Conservation (phyloP, 2,113 vertebrate species). For the Hemiprocne comata region DNA sequence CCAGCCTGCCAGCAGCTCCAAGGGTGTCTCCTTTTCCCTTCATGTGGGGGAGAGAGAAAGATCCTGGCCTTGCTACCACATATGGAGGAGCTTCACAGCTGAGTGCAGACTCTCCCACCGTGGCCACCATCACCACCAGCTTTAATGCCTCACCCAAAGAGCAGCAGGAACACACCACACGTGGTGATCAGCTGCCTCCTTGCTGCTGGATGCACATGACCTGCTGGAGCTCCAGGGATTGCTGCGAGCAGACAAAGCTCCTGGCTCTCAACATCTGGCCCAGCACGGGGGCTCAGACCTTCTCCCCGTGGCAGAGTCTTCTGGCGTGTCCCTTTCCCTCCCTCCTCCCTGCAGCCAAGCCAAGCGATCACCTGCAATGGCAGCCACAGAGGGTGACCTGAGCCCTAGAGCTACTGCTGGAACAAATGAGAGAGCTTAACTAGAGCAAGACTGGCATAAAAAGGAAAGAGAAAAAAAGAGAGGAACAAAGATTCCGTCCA, state of each 20-base stretch:
- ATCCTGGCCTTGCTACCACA: not conserved
- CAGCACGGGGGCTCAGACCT: not conserved
- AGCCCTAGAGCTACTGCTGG: constrained; percentile 63
- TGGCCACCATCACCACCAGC: not conserved
- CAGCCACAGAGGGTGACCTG: constrained; percentile 73
- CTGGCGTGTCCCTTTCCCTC: not conserved
- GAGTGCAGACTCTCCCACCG: not conserved
- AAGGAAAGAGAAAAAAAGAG: constrained; percentile 66
- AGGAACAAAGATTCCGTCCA: constrained; percentile 83
- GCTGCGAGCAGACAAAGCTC: not conserved
- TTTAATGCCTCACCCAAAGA: not conserved
- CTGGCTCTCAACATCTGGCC: not conserved
- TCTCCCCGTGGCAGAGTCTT: not conserved
- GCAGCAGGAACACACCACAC: fast-evolving
- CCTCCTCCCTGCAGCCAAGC: constrained; percentile 33
- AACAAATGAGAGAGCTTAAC: constrained; percentile 79
- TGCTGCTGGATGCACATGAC: fast-evolving
- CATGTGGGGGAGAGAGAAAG: not conserved
- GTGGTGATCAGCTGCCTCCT: not conserved
- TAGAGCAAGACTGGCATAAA: constrained; percentile 72
- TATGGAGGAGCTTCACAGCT: not conserved
- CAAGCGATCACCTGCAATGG: constrained; percentile 71
- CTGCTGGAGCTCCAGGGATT: not conserved
- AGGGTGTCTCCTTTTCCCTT: not conserved
- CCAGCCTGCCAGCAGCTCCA: not conserved